Evolutionary conservation across 2,888 invertebrate species (phyloP), one percentile per base, ranked within the genome.

Genomic region (Nomada fucata): DNA sequence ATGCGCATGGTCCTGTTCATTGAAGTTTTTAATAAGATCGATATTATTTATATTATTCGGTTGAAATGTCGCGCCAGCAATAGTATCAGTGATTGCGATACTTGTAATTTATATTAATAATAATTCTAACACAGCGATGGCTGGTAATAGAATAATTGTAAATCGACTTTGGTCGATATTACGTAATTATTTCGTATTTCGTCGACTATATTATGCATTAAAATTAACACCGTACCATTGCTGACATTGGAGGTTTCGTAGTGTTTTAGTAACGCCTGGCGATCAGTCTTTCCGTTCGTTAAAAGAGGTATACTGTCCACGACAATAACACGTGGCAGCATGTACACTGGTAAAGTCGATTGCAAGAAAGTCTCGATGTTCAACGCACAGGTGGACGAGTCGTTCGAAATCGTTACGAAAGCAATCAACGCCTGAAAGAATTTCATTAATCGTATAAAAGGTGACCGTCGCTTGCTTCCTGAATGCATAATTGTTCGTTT

Each of bases 231-330:
- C 64, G 2, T 76, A 83, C 91, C 90, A 57, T 84, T 67, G 59
- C 82, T 75, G 20, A 84, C 60, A 29, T 69, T 86, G 11, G 88
- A 95, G 74, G 95, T 96, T 92, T 97, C 96, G 89, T 97, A 98
- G 91, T 95, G 95, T 90, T 96, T 96, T 70, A 98, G 93, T 50
- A 98, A 93, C 0, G 96, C 94, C 91, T 98, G 97, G 52, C 98
- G 94, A 93, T 98, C 98, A 10, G 96, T 96, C 94, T 98, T 98
- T 0, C 98, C 98, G 91, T 98, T 98, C 0, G 97, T 97, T 47
- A 98, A 94, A 42, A 97, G 94, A 0, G 98, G 98, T 72, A 98
- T 95, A n/a, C 93, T 95, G 26, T 97, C 96, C 15, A 97, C 94
- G 0, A 96, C 94, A 26, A 97, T 95, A 0, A 97, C 95, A 95